Conservation (phyloP, 2,113 vertebrate species). For the Eulacestoma nigropectus region DNA sequence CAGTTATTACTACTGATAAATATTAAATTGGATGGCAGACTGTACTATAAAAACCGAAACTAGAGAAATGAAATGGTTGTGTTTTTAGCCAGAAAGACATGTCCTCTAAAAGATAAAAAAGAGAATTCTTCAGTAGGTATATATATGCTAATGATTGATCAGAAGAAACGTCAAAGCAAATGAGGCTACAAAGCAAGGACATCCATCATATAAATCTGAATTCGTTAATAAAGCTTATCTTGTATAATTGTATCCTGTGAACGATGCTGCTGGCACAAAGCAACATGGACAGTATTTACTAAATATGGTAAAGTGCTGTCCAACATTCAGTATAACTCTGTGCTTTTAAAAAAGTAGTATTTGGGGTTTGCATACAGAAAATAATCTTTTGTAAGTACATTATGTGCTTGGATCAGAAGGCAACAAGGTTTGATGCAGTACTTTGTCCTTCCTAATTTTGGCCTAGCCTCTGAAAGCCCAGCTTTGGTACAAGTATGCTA, state of each 20-base stretch:
- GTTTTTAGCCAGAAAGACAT: neutral
- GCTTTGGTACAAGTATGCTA: neutral
- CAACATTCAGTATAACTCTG: neutral
- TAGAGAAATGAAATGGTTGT: neutral
- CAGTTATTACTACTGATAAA: conserved; percentile 34
- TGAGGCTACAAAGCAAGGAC: neutral
- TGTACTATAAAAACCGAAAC: conserved; percentile 12
- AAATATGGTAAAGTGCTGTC: neutral
- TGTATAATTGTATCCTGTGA: neutral
- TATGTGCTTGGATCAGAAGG: neutral
- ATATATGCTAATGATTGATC: neutral
- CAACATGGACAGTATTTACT: neutral
- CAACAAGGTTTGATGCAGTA: neutral
- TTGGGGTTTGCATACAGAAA: neutral
- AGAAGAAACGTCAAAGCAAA: conserved; percentile 35
- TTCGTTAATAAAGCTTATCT: neutral
- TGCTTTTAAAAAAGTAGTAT: neutral
- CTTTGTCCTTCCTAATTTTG: neutral
- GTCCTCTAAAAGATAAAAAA: neutral
- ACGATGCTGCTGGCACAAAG: neutral
- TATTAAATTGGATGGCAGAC: conserved; percentile 33
- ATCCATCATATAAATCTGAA: neutral
- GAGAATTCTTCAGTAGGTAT: neutral
- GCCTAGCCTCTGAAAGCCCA: neutral
- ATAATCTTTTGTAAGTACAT: neutral